These are phyloP conservation scores for Synodontis membranacea DNA, from an alignment of 2,113 vertebrate species.

Conservation along the genomic window DNA sequence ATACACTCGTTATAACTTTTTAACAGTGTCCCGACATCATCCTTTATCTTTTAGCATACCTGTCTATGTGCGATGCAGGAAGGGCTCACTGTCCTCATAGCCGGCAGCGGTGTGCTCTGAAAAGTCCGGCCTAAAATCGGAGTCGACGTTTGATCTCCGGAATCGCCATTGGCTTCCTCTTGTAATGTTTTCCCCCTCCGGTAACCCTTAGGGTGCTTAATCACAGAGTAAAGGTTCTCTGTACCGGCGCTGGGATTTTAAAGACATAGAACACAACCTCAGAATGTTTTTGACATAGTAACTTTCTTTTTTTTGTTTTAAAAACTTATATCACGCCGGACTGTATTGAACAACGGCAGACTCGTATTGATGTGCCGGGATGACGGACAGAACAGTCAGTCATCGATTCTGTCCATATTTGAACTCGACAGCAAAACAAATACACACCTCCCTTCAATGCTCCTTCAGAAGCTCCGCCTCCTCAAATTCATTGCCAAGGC, in stretches of 20 bases:
- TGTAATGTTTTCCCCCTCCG: constrained; percentile 56
- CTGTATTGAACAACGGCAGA: neutral
- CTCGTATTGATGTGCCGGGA: neutral
- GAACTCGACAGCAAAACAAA: too few relatives aligned
- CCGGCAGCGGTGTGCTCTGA: constrained; percentile 62
- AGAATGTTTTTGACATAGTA: neutral
- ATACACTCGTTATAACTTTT: too few relatives aligned
- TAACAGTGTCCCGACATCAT: too few relatives aligned
- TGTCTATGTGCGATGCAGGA: constrained; percentile 70
- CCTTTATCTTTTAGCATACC: constrained; percentile 56
- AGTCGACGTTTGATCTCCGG: constrained; percentile 59
- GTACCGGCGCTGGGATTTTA: constrained; percentile 59
- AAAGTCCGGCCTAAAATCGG: constrained; percentile 53
- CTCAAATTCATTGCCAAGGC: too few relatives aligned
- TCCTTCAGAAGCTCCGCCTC: too few relatives aligned
- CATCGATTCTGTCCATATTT: too few relatives aligned
- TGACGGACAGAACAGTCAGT: too few relatives aligned
- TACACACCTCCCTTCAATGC: too few relatives aligned
- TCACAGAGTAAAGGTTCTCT: constrained; percentile 76
- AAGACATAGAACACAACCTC: neutral
- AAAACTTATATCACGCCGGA: neutral
- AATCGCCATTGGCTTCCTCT: constrained; percentile 43
- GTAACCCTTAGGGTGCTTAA: constrained; percentile 69
- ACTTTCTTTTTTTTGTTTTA: neutral
- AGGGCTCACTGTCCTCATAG: constrained; percentile 65